Percentiles rank a stretch among this genome's conserved stretches.
These are phyloP conservation scores for Cossypha polioptera DNA, from an alignment of 2,797 vertebrate species.

Conservation along the genomic window DNA sequence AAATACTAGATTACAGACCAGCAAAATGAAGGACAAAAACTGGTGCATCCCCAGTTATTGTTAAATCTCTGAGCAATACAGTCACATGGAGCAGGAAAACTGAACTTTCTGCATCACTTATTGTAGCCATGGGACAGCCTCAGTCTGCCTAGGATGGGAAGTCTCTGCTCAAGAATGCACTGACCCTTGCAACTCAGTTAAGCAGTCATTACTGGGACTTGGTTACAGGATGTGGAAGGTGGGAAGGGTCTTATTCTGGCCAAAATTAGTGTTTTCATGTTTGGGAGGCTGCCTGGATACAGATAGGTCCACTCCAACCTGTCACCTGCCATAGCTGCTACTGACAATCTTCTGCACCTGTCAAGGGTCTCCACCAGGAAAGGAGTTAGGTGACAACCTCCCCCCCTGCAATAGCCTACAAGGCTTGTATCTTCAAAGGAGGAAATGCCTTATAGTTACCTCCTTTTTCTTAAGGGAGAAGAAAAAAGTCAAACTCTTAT, in stretches of 20 bases:
- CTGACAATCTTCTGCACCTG: not conserved
- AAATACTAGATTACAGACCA: not conserved
- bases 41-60: not conserved
- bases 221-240: not conserved
- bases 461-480: not conserved
- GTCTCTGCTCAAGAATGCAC: not conserved
- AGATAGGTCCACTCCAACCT: not conserved
- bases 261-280: not conserved
- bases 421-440: not conserved
- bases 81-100: not conserved
- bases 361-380: not conserved
- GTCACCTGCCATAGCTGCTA: not conserved
- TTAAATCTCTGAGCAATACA: not conserved
- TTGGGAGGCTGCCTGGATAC: not conserved
- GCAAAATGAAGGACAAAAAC: not conserved
- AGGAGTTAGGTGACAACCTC: not conserved
- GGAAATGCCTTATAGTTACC: not conserved
- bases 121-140: not conserved
- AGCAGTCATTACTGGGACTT: not conserved
- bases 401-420: not conserved
- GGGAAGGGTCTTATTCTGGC: not conserved
- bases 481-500: not conserved
- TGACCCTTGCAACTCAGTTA: not conserved
- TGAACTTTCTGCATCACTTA: not conserved
- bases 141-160: not conserved